These are phyloP conservation scores for Athalia rosae DNA, from an alignment of 2,888 invertebrate genomes.

Conservation along the genomic window DNA sequence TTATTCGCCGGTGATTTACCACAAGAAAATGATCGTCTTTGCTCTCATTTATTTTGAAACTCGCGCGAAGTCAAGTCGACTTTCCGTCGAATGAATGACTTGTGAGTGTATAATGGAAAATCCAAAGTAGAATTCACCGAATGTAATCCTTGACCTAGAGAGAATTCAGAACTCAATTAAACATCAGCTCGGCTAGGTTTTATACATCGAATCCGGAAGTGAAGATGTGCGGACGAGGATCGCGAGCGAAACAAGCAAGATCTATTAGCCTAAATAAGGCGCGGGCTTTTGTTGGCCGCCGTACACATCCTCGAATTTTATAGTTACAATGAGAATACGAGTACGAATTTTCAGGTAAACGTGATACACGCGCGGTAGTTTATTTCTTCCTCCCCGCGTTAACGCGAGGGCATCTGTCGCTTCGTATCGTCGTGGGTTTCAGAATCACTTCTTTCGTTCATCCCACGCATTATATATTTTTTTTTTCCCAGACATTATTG, in stretches of 20 bases:
- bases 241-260: background rate
- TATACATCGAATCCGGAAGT: background rate
- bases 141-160: constrained; percentile 14
- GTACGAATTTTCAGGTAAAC: background rate
- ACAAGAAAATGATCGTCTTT: no score
- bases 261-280: constrained; percentile 30
- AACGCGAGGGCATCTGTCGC: background rate
- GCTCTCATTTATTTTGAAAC: no score
- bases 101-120: background rate
- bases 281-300: no score
- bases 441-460: background rate
- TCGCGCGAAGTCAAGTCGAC: no score
- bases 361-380: background rate
- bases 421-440: background rate
- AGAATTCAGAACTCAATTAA: background rate
- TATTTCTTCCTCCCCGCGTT: background rate
- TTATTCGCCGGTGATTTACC: background rate
- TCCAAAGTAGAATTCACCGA: background rate
- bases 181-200: background rate
- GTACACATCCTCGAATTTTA: background rate
- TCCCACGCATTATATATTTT: constrained; percentile 32
- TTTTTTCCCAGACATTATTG: constrained; percentile 32
- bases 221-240: background rate
- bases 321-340: background rate
- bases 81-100: no score